Conservation (phyloP, 2,797 vertebrate species). For the Megalops cyprinoides region DNA sequence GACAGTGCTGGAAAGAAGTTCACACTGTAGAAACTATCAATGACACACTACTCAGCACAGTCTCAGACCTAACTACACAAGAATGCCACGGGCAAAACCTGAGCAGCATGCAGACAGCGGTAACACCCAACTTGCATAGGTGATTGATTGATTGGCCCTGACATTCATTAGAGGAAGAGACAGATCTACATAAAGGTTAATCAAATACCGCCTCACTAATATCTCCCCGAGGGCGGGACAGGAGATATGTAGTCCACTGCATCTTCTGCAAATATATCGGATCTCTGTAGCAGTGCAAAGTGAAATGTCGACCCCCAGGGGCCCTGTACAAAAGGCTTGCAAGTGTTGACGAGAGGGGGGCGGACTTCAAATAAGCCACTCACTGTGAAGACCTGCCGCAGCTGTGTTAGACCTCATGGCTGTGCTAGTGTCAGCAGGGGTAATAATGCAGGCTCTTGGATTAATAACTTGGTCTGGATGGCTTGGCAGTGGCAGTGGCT, state of each 20-base stretch:
- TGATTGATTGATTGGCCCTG: neutral
- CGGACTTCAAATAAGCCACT: conserved; percentile 26
- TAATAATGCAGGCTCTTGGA: neutral
- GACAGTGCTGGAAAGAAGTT: neutral
- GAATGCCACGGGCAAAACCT: neutral
- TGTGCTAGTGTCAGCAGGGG: neutral
- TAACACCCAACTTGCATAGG: neutral
- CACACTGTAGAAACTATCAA: neutral
- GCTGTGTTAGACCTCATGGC: neutral
- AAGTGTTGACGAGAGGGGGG: conserved; percentile 48
- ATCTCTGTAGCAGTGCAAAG: conserved; percentile 44
- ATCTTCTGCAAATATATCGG: too few relatives aligned
- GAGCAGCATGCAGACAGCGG: neutral
- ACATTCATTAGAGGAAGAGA: neutral
- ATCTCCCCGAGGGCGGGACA: conserved; percentile 33
- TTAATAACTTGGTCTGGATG: conserved; percentile 26
- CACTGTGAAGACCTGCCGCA: neutral
- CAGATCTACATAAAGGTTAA: conserved; percentile 3
- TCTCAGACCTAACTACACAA: neutral
- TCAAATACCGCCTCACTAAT: neutral
- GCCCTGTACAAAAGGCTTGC: conserved; percentile 37
- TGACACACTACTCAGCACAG: neutral
- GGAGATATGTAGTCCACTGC: too few relatives aligned
- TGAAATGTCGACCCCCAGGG: conserved; percentile 39
- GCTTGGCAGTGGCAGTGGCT: conserved; percentile 8